Evolutionary conservation across 1,140 invertebrate genomes (phyloP).

Genomic region (Drosophila oshimai): DNA sequence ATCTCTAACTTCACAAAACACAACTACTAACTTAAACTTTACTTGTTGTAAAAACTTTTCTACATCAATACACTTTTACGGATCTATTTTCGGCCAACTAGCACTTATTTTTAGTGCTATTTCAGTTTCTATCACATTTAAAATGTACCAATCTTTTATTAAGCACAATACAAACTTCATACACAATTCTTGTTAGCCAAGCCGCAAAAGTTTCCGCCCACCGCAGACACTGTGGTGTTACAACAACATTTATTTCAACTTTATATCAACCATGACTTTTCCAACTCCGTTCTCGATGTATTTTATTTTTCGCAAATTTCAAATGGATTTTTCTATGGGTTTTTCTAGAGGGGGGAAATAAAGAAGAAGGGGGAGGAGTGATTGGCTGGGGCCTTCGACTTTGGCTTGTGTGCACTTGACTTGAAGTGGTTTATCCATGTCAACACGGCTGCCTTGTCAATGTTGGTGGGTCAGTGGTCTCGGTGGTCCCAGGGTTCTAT

Average conservation of each 20-base stretch:
- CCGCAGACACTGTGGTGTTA: conserved; percentile 22
- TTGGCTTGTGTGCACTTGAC: conserved; percentile 53
- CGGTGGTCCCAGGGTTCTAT: conserved; percentile 21
- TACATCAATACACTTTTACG: background rate
- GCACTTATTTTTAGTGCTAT: background rate
- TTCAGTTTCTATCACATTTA: background rate
- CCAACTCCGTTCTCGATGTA: background rate
- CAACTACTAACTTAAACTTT: background rate
- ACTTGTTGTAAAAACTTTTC: background rate
- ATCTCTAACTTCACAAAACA: no score
- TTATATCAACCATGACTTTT: conserved; percentile 29
- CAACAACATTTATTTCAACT: conserved; percentile 48
- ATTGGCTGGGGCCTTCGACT: conserved; percentile 8
- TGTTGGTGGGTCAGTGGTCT: conserved; percentile 29
- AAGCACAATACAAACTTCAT: conserved; percentile 14
- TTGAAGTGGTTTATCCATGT: conserved; percentile 76
- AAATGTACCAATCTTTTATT: conserved; percentile 6
- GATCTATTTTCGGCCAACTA: background rate
- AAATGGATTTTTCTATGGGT: conserved; percentile 35
- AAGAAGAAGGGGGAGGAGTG: background rate
- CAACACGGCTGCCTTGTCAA: conserved; percentile 54
- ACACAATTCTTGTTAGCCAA: conserved; percentile 14
- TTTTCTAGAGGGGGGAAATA: background rate
- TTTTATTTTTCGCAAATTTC: conserved; percentile 27
- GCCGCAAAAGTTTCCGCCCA: conserved; percentile 21